Evolutionary conservation across 2,888 invertebrate genomes (phyloP), one percentile per base, ranked within the genome.

Genomic region (Epinotia bilunana): DNA sequence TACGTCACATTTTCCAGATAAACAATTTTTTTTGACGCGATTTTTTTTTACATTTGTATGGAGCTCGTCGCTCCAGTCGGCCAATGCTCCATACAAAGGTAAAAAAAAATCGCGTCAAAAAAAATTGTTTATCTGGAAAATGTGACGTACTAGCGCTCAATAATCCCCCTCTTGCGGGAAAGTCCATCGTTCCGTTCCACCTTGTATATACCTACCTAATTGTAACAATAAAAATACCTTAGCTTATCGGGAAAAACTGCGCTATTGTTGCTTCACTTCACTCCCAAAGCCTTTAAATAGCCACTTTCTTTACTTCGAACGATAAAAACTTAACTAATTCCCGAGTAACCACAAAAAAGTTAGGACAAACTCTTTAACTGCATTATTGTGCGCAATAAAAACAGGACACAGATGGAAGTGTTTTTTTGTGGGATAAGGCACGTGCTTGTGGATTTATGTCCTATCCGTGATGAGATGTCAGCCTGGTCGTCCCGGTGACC

Each of bases 361-460:
- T 43, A 23, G 39, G 58, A 70, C 69, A 58, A 64, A 63, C 63
- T 58, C 43, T 49, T 71, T 28, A 74, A 72, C 55, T 75, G 75
- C 72, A 75, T 75, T 75, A 75, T 75, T 75, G 75, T 33, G 33
- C 61, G 67, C 71, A 72, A 75, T 72, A 75, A 72, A 75, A 75
- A 75, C 75, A 72, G 57, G 64, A 60, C 70, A 57, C 72, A 64
- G 49, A 62, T 67, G 75, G 75, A 67, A 72, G 67, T 72, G 65
- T 75, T 75, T 71, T 75, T 75, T 75, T 71, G 33, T 55, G 46
- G 20, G 67, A 72, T 75, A 72, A 55, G 75, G 57, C 75, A 67
- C 75, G 75, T 61, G 65, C 57, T n/a, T 39, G 68, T 65, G 61
- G 72, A 75, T 75, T 75, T 75, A 75, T 72, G 67, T 61, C 33